These are phyloP conservation scores for Ruditapes philippinarum DNA, from an alignment of 1,140 invertebrate genomes.

Conservation along the genomic window DNA sequence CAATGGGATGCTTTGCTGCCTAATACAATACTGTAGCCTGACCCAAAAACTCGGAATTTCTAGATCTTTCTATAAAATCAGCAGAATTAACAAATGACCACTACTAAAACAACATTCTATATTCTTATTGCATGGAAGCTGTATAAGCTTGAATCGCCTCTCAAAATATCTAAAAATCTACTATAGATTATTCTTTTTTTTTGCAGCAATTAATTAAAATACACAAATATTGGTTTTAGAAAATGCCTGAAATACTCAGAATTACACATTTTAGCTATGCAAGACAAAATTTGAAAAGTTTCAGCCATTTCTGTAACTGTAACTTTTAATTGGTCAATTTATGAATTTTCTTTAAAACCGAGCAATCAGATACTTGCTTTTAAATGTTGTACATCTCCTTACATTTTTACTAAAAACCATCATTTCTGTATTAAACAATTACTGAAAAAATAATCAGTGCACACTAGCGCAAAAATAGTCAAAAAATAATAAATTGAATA, in stretches of 20 bases:
- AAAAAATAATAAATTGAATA: too few species aligned
- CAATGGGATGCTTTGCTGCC: constrained; percentile 40
- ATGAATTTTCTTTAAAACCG: too few species aligned
- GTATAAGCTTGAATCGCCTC: background rate
- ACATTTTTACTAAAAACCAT: too few species aligned
- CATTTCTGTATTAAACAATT: background rate
- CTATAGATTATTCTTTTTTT: background rate
- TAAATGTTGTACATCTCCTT: too few species aligned
- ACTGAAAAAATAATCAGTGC: background rate
- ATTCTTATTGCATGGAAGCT: constrained; percentile 5
- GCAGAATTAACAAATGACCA: background rate
- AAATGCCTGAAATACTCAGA: too few species aligned
- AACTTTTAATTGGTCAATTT: too few species aligned
- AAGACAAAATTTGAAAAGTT: too few species aligned
- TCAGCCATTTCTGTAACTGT: too few species aligned
- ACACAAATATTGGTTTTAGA: background rate
- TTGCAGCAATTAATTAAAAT: background rate
- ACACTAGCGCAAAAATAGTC: too few species aligned
- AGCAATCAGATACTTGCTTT: too few species aligned
- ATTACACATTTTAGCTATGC: too few species aligned
- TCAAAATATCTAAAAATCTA: background rate
- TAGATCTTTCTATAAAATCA: background rate
- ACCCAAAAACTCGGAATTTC: background rate
- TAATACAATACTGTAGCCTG: background rate
- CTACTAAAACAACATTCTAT: background rate